phyloP scores from a whole-genome alignment of 2,113 vertebrate species.

The Centropus bengalensis region DNA sequence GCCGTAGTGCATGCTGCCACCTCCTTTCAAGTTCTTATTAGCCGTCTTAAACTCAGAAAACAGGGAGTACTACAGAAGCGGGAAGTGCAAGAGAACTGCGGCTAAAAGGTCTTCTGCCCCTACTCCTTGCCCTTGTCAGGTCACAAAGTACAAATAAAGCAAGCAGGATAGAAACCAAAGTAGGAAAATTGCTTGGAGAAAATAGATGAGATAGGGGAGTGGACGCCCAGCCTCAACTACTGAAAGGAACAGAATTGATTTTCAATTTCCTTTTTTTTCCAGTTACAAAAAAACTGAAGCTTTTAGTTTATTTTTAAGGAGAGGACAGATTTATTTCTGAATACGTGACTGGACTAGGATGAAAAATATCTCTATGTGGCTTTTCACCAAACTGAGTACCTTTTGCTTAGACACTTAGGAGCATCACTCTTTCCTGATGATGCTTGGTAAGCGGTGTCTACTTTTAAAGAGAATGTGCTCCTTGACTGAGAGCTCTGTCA shows the following conservation, averaged over 20 bases:
- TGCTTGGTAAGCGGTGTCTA: not conserved
- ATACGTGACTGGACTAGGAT: not conserved
- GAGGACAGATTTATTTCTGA: not conserved
- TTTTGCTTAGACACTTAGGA: not conserved
- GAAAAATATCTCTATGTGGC: not conserved
- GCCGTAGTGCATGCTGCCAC: rapidly evolving
- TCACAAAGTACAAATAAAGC: not conserved
- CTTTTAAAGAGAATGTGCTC: not conserved
- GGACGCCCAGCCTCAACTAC: not conserved
- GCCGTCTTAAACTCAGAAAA: not conserved
- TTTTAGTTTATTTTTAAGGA: not conserved
- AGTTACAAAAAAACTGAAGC: not conserved
- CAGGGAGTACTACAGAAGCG: not conserved
- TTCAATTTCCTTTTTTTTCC: not conserved
- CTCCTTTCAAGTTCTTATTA: not conserved
- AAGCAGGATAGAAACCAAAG: not conserved
- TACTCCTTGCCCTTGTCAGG: not conserved
- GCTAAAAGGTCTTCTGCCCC: not conserved
- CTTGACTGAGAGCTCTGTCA: not conserved
- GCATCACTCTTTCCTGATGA: not conserved
- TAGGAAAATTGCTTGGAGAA: not conserved
- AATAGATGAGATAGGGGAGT: not conserved
- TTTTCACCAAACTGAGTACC: not conserved
- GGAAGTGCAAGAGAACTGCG: not conserved
- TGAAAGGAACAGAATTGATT: not conserved